Percentiles rank a stretch among this genome's conserved stretches.
Evolutionary conservation across 1,140 invertebrate genomes (phyloP).

Genomic region (Hetaerina americana): DNA sequence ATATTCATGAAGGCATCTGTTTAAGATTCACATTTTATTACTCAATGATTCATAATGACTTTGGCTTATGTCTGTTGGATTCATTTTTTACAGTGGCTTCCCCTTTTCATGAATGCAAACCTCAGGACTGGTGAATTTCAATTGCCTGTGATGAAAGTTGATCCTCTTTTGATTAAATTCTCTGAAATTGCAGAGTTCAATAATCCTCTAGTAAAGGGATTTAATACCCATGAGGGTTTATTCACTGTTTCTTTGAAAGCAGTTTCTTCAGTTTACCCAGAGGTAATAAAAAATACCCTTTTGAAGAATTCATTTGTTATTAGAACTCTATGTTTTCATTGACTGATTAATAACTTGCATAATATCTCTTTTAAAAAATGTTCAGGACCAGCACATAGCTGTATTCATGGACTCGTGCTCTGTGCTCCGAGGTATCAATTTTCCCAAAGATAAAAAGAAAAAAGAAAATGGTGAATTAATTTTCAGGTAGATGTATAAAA

Average conservation of each 20-base stretch:
- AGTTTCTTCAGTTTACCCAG: background rate
- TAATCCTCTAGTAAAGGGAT: background rate
- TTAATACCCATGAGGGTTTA: background rate
- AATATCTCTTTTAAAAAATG: too few species aligned
- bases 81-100: background rate
- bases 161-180: background rate
- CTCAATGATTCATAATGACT: too few species aligned
- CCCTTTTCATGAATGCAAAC: background rate
- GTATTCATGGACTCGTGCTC: background rate
- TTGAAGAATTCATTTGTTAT: background rate
- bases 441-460: background rate
- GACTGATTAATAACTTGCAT: background rate
- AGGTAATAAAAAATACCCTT: background rate
- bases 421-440: background rate
- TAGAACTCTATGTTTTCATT: background rate
- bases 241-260: background rate
- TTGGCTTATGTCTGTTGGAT: too few species aligned
- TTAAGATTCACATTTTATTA: background rate
- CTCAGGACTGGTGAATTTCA: background rate
- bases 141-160: background rate
- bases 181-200: background rate
- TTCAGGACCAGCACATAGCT: background rate
- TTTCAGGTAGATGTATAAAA: background rate
- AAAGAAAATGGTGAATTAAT: background rate
- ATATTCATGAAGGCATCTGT: too few species aligned